Evolutionary conservation across 2,797 vertebrate genomes (phyloP).

Genomic region (Spheniscus humboldti): DNA sequence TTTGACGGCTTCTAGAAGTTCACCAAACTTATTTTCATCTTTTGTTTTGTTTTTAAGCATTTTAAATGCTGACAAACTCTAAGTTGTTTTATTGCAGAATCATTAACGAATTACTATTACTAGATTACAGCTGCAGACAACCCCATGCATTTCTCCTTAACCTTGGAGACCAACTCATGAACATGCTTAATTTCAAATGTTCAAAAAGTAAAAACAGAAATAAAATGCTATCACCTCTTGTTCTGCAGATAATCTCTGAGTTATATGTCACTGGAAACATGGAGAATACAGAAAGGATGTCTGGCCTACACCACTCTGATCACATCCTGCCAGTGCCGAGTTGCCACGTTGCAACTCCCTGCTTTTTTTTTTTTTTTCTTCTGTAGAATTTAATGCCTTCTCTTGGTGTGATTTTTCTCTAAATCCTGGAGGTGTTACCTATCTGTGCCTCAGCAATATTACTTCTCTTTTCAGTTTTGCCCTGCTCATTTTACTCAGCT

Average conservation of each 20-base stretch:
- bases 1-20: neutral
- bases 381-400: neutral
- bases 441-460: neutral
- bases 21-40: neutral
- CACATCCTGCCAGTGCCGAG: neutral
- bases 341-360: neutral
- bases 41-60: neutral
- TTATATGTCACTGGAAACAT: neutral
- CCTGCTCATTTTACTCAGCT: neutral
- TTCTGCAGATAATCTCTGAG: neutral
- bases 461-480: neutral
- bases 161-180: neutral
- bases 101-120: neutral
- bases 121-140: neutral
- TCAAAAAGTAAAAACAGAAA: neutral
- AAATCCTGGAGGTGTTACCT: neutral
- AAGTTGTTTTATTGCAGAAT: neutral
- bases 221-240: neutral
- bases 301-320: neutral
- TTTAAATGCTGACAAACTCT: neutral
- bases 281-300: neutral
- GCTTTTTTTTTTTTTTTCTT: fast-evolving
- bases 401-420: neutral
- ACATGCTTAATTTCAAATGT: neutral
- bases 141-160: neutral